phyloP scores from a whole-genome alignment of 2,797 vertebrate genomes.

The Eutrigla gurnardus region DNA sequence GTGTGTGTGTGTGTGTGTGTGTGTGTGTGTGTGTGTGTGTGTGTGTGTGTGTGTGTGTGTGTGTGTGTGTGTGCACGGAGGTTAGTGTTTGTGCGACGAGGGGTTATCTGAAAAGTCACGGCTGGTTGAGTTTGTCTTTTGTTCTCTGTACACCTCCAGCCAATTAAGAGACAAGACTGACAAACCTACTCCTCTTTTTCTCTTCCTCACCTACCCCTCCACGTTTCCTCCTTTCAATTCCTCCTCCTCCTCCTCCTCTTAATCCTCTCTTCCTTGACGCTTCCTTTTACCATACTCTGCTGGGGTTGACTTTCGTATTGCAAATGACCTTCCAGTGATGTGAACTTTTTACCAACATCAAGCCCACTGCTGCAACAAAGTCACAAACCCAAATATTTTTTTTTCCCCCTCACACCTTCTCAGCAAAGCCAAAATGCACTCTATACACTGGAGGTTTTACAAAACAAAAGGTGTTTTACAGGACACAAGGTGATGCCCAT shows the following conservation, averaged over 20 bases:
- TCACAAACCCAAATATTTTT: slow-evolving; percentile 52
- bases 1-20: not conserved
- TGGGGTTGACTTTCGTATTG: slow-evolving; percentile 62
- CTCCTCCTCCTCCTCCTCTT: slow-evolving; percentile 18
- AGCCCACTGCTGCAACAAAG: slow-evolving; percentile 54
- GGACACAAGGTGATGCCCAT: slow-evolving; percentile 11
- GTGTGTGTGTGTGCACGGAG: slow-evolving; percentile 1
- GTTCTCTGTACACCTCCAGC: slow-evolving; percentile 72
- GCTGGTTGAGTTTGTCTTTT: slow-evolving; percentile 78
- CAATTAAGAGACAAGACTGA: slow-evolving; percentile 83
- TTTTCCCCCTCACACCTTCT: slow-evolving; percentile 28
- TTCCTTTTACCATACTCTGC: slow-evolving; percentile 44
- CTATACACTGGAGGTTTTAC: slow-evolving; percentile 29
- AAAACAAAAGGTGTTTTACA: slow-evolving; percentile 13
- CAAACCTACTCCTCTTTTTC: slow-evolving; percentile 72
- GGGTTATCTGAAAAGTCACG: slow-evolving; percentile 77
- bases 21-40: slow-evolving; percentile 3
- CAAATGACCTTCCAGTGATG: slow-evolving; percentile 73
- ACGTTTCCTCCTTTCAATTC: slow-evolving; percentile 41
- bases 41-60: slow-evolving; percentile 10
- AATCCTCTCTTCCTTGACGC: slow-evolving; percentile 22
- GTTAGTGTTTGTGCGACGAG: slow-evolving; percentile 39
- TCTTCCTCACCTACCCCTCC: slow-evolving; percentile 40
- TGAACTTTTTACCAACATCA: slow-evolving; percentile 75
- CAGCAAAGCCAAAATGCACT: slow-evolving; percentile 33